These are phyloP conservation scores for Luperina nickerlii DNA, from an alignment of 2,888 invertebrate species.

Conservation along the genomic window DNA sequence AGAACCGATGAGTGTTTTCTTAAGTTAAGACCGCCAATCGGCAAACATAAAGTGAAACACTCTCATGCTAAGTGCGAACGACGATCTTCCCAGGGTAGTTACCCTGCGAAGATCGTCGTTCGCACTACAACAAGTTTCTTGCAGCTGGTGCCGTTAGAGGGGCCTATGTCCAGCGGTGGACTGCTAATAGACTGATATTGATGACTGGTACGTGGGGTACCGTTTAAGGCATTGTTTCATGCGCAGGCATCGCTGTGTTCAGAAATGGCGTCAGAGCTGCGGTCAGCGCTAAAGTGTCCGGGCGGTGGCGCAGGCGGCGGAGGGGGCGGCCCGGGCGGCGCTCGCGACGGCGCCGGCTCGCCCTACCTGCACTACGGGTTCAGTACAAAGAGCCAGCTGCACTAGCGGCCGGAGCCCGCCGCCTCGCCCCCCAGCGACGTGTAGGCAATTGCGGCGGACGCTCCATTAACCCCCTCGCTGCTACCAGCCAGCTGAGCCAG, in stretches of 20 bases:
- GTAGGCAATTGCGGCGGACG: slow-evolving; percentile 74
- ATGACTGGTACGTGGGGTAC: neutral
- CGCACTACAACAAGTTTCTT: too few species aligned
- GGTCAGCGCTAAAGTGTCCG: slow-evolving; percentile 92
- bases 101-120: too few species aligned
- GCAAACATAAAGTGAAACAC: too few species aligned
- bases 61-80: neutral
- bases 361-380: slow-evolving; percentile 92
- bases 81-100: too few species aligned
- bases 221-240: slow-evolving; percentile 35
- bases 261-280: slow-evolving; percentile 93
- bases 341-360: slow-evolving; percentile 90
- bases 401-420: slow-evolving; percentile 86
- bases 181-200: neutral
- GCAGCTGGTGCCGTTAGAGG: neutral
- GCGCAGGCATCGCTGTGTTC: slow-evolving; percentile 92
- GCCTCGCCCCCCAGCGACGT: slow-evolving; percentile 87
- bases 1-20: neutral
- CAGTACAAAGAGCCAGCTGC: slow-evolving; percentile 88
- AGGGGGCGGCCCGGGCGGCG: slow-evolving; percentile 78
- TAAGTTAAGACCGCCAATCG: neutral
- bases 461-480: slow-evolving; percentile 49
- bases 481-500: slow-evolving; percentile 14
- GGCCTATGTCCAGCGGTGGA: neutral
- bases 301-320: slow-evolving; percentile 85